Evolutionary conservation across 2,113 vertebrate genomes (phyloP), one percentile per base, ranked within the genome.

Genomic region (Sander vitreus): DNA sequence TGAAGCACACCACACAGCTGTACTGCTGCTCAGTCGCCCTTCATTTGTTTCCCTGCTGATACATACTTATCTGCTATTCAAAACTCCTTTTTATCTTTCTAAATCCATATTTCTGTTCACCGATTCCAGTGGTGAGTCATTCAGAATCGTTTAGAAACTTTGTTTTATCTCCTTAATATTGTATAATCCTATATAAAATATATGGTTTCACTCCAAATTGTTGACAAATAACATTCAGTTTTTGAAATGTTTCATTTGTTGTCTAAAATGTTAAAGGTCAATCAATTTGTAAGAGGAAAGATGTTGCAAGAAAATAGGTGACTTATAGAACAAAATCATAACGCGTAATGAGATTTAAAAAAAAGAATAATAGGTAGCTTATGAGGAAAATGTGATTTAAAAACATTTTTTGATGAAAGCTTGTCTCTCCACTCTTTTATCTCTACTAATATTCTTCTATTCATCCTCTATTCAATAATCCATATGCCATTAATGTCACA

Each of bases 11-110:
- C 59, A 43, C 59, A 57, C 84, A 70, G 78, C 76, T 70, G 78
- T 39, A 78, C 59, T 16, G 60, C 69, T 47, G 53, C 43, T 15
- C 27, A 3, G 58, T 63, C 5, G 16, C 54, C 76, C 25, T 30
- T 80, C 76, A 83, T 91, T 76, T 76, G 33, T 85, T 69, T 63
- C 69, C 77, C 80, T n/a, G 76, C 74, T 69, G 66, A 79, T 65
- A 54, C 48, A 48, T 67, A 50, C 72, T 83, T 57, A 72, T 79
- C 66, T 33, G 6, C 18, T 6, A 33, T 2, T 8, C 27, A 33
- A 33, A 66, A 36, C 4, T 76, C 50, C 77, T 78, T 76, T 60
- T 81, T 53, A 75, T 86, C 76, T 78, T 33, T 39, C 7, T 6
- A 10, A 5, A n/a, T 76, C 75, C 39, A 51, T 23, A 53, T 63